Base-by-base conservation (phyloP, 1,140 invertebrate genomes). In the Lepidurus arcticus region DNA sequence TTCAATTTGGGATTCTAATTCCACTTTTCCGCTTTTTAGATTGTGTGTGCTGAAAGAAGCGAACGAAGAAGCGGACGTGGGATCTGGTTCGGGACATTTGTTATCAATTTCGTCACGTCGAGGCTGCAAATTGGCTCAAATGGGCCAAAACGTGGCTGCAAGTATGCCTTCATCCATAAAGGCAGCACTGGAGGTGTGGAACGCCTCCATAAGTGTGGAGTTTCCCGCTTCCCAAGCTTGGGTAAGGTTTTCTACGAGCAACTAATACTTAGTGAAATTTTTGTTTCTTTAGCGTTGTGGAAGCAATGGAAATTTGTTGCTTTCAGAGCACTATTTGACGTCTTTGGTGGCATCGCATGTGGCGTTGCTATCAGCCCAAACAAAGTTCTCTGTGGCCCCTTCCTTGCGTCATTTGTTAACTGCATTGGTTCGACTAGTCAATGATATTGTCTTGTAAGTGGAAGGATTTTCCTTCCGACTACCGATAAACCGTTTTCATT, bases 321-420 rank as follows among this genome's bases (percentile, higher is more conserved):
- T 93, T 34, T 90, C 91, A 0, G 93, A 95, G 83, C 93, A 90
- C 82, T 93, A 92, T 80, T 88, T 94, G 8, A 85, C 91, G 79
- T 88, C 88, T 42, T 83, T 88, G 45, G 82, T 87, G 42, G 82
- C 83, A 77, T 82, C 81, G 1, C 83, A 85, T 78, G 85, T 90
- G 11, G 86, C 86, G 24, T 87, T 87, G 10, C 81, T 91, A 6
- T 88, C 90, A 42, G 86, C 87, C 78, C 87, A 88, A 80, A 83
- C 86, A 42, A 84, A 84, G 1, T 92, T 91, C 82, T 88, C 87
- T 8, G 89, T 91, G 16, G 91, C 90, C 84, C 86, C 89, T 11
- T 92, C 91, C 0, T 83, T 93, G 76, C 91, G 91, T 81, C 88
- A 91, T 82, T 84, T 92, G 16, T 83, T 93, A 6, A 85, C 90